Conservation (phyloP, 1,140 invertebrate species). For the Zophobas morio region DNA sequence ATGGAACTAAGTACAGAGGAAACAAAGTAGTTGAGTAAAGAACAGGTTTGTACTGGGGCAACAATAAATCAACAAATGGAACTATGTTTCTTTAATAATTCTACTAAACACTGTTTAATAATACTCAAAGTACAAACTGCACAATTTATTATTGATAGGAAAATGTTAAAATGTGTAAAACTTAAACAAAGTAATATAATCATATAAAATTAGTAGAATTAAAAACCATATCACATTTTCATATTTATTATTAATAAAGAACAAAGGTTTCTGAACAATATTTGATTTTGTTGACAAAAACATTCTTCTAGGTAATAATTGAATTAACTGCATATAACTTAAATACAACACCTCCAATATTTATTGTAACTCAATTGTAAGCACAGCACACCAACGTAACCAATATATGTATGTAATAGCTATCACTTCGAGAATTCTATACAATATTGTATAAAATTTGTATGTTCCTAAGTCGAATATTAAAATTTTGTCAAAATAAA, state of each 20-base stretch:
- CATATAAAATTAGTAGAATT: conserved; percentile 40
- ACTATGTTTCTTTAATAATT: background rate
- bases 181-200: conserved; percentile 34
- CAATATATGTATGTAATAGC: conserved; percentile 35
- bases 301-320: conserved; percentile 6
- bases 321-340: conserved; percentile 37
- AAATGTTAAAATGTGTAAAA: conserved; percentile 38
- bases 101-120: conserved; percentile 18
- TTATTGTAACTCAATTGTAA: conserved; percentile 19
- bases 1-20: no score
- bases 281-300: conserved; percentile 30
- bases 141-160: conserved; percentile 26
- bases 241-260: conserved; percentile 44
- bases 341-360: conserved; percentile 42
- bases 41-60: background rate
- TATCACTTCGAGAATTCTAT: conserved; percentile 39
- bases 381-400: conserved; percentile 45
- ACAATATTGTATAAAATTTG: conserved; percentile 34
- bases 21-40: no score
- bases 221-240: conserved; percentile 45
- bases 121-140: conserved; percentile 35
- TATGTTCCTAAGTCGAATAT: conserved; percentile 36
- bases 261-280: conserved; percentile 45
- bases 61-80: background rate
- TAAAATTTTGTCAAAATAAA: conserved; percentile 41